A percentile compares a stretch with the other conserved stretches of the same genome.
phyloP scores from a whole-genome alignment of 92 coral and sea anemone genomes.

The Micromussa lordhowensis region DNA sequence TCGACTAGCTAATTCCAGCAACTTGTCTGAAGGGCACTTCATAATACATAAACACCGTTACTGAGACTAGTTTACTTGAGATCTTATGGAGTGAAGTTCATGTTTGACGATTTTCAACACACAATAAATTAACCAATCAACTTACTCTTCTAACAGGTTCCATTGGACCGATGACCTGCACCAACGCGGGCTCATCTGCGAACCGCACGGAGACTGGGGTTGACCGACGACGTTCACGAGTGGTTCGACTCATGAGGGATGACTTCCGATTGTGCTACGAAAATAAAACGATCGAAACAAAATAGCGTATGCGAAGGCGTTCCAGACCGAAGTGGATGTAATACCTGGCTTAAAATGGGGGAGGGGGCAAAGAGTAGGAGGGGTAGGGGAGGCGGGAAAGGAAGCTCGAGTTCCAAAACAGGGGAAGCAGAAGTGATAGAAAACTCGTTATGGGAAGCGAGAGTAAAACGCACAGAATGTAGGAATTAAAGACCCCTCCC shows the following conservation, averaged over 20 bases:
- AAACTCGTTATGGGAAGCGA: no score
- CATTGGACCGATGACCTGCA: conserved; percentile 94
- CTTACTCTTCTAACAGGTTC: conserved; percentile 84
- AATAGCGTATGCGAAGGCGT: neutral
- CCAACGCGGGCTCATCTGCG: conserved; percentile 88
- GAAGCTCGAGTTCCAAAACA: no score
- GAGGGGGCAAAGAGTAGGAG: no score
- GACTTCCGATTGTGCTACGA: conserved; percentile 86
- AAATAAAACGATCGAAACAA: neutral
- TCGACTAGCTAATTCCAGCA: no score
- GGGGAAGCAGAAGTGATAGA: no score
- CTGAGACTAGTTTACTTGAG: no score
- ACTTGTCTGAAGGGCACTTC: no score
- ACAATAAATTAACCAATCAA: neutral
- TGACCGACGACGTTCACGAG: conserved; percentile 89
- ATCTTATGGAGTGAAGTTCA: no score
- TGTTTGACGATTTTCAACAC: no score
- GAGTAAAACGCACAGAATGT: no score
- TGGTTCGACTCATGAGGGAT: conserved; percentile 94
- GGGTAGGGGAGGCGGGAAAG: no score
- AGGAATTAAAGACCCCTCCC: neutral
- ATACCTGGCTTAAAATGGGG: no score
- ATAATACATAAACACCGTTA: neutral
- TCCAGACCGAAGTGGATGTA: neutral
- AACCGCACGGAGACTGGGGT: conserved; percentile 95